Percentiles rank a stretch among this genome's conserved stretches.
Evolutionary conservation across 2,113 vertebrate species (phyloP).

Genomic region (Rhabdornis inornatus): DNA sequence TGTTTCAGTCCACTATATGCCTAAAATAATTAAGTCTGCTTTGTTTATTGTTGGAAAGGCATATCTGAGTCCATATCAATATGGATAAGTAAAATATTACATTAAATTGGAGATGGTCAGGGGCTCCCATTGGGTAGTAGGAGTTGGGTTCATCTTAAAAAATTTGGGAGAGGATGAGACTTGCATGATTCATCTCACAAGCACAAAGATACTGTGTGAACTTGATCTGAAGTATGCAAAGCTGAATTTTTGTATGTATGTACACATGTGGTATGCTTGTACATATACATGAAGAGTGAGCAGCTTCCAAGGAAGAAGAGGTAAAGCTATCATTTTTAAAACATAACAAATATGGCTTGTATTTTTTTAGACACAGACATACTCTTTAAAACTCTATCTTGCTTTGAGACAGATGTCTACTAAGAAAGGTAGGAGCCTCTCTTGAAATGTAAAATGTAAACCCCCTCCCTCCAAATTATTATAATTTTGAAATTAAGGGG

Average conservation of each 20-base stretch:
- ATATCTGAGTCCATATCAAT: background rate
- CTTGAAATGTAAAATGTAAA: too few species aligned
- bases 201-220: background rate
- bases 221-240: background rate
- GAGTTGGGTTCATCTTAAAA: background rate
- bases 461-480: too few species aligned
- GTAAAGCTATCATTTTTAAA: background rate
- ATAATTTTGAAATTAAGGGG: too few species aligned
- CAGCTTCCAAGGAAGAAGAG: background rate
- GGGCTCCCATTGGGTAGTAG: background rate
- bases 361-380: background rate
- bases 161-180: fast-evolving
- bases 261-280: background rate
- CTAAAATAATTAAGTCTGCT: background rate
- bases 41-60: background rate
- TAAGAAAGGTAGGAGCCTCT: too few species aligned
- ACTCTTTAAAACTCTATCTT: background rate
- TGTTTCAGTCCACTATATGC: background rate
- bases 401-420: too few species aligned
- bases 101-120: background rate
- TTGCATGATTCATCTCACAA: background rate
- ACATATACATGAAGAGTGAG: background rate
- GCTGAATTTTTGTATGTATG: background rate
- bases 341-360: background rate
- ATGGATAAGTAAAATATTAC: background rate